Percentiles rank a stretch among this genome's conserved stretches.
Conservation (phyloP, 2,113 vertebrate genomes). For the Ailurus styani region DNA sequence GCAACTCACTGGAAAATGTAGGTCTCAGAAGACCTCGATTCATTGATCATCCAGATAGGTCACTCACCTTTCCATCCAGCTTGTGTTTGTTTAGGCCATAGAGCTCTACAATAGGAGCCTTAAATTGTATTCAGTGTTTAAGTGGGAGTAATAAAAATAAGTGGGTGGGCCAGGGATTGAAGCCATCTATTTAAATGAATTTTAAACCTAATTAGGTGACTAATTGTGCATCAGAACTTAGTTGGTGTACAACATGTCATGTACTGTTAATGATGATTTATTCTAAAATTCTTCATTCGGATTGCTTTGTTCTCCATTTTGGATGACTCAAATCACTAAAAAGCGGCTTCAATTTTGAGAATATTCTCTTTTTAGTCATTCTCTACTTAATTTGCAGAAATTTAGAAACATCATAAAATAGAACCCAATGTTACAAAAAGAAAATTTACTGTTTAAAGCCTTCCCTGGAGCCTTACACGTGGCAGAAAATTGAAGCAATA, state of each 20-base stretch:
- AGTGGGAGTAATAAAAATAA: slow-evolving; percentile 44
- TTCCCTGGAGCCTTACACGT: neutral
- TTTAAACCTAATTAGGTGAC: slow-evolving; percentile 69
- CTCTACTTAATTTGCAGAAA: neutral
- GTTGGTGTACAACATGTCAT: slow-evolving; percentile 50
- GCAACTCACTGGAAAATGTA: neutral
- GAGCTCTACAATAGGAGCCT: neutral
- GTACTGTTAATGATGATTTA: slow-evolving; percentile 65
- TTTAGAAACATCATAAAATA: neutral
- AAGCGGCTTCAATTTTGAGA: slow-evolving; percentile 2
- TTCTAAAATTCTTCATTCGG: slow-evolving; percentile 41
- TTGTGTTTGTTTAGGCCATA: neutral
- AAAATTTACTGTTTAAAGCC: neutral
- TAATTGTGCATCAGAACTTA: slow-evolving; percentile 62
- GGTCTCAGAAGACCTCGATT: neutral
- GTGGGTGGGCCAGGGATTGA: slow-evolving; percentile 38
- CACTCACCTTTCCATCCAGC: neutral
- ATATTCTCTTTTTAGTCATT: slow-evolving; percentile 1
- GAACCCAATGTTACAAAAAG: neutral
- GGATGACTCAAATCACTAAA: slow-evolving; percentile 1
- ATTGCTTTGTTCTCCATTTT: slow-evolving; percentile 27
- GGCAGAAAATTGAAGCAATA: neutral
- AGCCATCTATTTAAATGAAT: slow-evolving; percentile 57
- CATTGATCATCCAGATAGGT: neutral
- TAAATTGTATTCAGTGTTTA: neutral